These are phyloP conservation scores for Augochlorella aurata DNA, from an alignment of 2,888 invertebrate genomes.

Conservation along the genomic window DNA sequence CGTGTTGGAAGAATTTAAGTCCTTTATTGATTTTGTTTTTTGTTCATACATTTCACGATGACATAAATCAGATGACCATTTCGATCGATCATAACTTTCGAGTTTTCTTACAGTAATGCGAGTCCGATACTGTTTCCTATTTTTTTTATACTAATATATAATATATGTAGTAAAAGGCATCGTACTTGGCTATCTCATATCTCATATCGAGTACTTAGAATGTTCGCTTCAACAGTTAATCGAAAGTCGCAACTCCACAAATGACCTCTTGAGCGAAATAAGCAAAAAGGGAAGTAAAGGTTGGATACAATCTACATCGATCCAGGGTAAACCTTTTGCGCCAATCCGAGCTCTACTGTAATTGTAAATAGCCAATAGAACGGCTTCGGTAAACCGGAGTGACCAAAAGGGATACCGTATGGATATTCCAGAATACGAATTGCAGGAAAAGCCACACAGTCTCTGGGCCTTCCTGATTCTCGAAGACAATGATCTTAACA, in stretches of 20 bases:
- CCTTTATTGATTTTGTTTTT: too few relatives aligned
- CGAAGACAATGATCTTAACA: slow-evolving; percentile 41
- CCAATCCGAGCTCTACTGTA: neutral
- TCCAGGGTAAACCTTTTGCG: neutral
- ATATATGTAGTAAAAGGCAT: too few relatives aligned
- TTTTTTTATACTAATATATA: too few relatives aligned
- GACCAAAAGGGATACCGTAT: neutral
- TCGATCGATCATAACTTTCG: too few relatives aligned
- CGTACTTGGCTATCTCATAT: neutral
- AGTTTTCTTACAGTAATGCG: too few relatives aligned
- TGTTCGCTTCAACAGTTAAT: neutral
- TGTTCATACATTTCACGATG: too few relatives aligned
- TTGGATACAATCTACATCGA: neutral
- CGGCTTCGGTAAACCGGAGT: neutral
- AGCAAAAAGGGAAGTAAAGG: neutral
- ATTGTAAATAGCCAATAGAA: slow-evolving; percentile 19
- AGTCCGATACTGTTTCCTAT: too few relatives aligned
- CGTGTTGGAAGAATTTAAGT: too few relatives aligned
- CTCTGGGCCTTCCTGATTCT: slow-evolving; percentile 2
- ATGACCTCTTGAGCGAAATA: neutral
- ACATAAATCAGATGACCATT: too few relatives aligned
- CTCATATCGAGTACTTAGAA: neutral
- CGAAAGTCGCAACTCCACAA: neutral
- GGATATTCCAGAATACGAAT: slow-evolving; percentile 19
- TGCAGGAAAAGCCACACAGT: slow-evolving; percentile 15